Conservation (phyloP, 1,140 invertebrate genomes). For the Aphis craccivora region DNA sequence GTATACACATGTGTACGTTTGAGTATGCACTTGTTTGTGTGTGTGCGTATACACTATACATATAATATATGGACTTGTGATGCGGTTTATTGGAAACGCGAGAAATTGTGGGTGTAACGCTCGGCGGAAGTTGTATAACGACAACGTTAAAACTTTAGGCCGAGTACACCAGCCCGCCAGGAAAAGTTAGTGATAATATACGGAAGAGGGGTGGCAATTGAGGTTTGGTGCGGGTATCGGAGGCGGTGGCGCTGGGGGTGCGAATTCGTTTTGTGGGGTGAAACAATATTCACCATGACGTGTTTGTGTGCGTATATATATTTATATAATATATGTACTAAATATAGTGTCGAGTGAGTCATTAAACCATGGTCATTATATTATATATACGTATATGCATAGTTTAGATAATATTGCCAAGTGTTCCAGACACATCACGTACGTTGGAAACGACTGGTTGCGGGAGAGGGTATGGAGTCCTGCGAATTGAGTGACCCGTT, state of each 20-base stretch:
- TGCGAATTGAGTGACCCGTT: conserved; percentile 32
- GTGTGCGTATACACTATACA: not conserved
- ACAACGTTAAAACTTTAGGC: conserved; percentile 10
- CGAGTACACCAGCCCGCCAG: not conserved
- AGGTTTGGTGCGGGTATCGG: not conserved
- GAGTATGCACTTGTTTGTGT: not conserved
- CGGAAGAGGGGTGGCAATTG: not conserved
- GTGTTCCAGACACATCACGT: conserved; percentile 21
- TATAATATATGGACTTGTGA: not conserved
- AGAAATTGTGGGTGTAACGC: conserved; percentile 23
- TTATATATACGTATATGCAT: not conserved
- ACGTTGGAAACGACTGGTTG: not conserved
- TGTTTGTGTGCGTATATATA: not conserved
- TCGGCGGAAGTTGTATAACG: conserved; percentile 14
- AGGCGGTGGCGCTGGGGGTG: not conserved
- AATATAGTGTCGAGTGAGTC: conserved; percentile 40
- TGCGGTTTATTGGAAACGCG: conserved; percentile 43
- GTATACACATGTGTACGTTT: not conserved
- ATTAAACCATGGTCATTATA: conserved; percentile 36
- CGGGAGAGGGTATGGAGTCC: not conserved
- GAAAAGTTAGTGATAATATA: conserved; percentile 11
- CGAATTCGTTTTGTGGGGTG: not conserved
- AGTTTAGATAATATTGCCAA: conserved; percentile 23
- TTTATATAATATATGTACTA: not conserved
- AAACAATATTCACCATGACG: conserved; percentile 17